Base-by-base conservation (phyloP, 2,113 vertebrate species). In the Xiphophorus hellerii region DNA sequence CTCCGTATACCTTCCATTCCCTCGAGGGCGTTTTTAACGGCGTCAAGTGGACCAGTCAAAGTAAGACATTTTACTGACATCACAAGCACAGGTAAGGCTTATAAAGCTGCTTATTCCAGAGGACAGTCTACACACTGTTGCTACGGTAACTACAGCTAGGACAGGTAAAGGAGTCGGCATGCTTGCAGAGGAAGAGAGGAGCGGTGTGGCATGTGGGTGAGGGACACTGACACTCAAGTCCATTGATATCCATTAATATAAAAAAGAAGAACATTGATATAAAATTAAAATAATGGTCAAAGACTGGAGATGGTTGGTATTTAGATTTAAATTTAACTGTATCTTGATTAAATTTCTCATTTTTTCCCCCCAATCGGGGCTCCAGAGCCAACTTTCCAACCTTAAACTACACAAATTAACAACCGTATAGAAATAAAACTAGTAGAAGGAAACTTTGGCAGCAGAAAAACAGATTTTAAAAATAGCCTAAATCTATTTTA, bases 201-300 rank as follows among this genome's bases (percentile, higher is more conserved):
- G 93, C 92, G 92, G 92, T 93, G 94, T 93, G 93, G 93, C 92
- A 94, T 94, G 94, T 95, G 93, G 93, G 93, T 94, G 89, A 93
- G 91, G 93, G 93, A 95, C 95, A 92, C 89, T 89, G 92, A 95
- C 92, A 95, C 88, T 94, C 82, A 94, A 94, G 87, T 94, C 94
- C 94, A 95, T 92, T 94, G 84, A 95, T 93, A 95, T 92, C 93
- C 93, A 95, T 92, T 91, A 87, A 95, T 93, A 94, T 90, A 93
- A 94, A 94, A 92, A 94, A 92, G 44, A 92, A 93, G 87, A 93
- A 94, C 94, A 95, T 92, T 94, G 84, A 95, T 94, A 95, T 94
- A 90, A 94, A 93, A 94, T 93, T 75, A 93, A 94, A 91, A 89
- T 91, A 94, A 95, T 91, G 89, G 87, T 93, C 88, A 90, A 93